Evolutionary conservation across 2,888 invertebrate species (phyloP), one percentile per base, ranked within the genome.

Genomic region (Margaritifera margaritifera): DNA sequence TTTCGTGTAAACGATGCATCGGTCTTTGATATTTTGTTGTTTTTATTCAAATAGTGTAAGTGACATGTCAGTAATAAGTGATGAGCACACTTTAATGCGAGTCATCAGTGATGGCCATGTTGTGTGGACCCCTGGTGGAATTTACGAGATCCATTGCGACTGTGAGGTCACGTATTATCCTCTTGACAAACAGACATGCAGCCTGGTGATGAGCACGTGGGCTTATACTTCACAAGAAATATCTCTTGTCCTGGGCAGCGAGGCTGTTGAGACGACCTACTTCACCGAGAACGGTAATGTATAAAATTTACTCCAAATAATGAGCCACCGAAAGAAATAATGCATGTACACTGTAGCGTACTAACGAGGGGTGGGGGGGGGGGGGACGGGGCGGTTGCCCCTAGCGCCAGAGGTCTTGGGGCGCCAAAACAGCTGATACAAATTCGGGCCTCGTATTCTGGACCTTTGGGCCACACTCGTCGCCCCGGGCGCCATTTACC

Each of bases 91-190:
- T 5, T 59, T 72, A 4, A 74, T 77, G 53, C 52, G 77, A 63
- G 31, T 77, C 5, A 64, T 62, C 0, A 59, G 64, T 6, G 20
- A 42, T 4, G 77, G 77, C 0, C 25, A 6, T 0, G 69, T 72
- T 3, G n/a, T 62, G 4, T 77, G 77, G 77, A 66, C 72, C 20
- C 77, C 77, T n/a, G 77, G 72, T 18, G 77, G 72, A 15, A 64
- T 77, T 18, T 77, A 68, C 61, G 69, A 72, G 42, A 72, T 73
- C 4, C 63, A 64, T 27, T 77, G 77, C 64, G 77, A 71, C 55
- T 73, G 68, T 20, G 74, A 77, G 51, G 63, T 77, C n/a, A 77
- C 74, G 6, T 77, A 77, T 57, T 77, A 77, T 56, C 77, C 77
- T 2, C 56, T 77, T 24, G 77, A 77, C 55, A 72, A 64, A 25